These are phyloP conservation scores for Platynereis dumerilii DNA, from an alignment of 2,888 invertebrate species.

Conservation along the genomic window DNA sequence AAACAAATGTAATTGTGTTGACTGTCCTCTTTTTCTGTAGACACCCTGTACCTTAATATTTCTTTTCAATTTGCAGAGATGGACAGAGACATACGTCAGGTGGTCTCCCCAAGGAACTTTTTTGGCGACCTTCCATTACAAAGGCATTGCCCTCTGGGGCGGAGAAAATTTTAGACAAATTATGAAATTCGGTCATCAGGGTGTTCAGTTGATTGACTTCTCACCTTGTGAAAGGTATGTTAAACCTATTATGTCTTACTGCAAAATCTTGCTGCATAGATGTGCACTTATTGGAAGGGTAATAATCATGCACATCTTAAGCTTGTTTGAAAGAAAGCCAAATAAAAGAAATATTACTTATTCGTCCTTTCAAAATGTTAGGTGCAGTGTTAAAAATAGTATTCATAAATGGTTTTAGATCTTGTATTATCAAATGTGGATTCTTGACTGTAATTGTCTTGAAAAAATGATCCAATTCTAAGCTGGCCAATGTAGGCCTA, in stretches of 20 bases:
- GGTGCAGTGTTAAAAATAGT: too few relatives aligned
- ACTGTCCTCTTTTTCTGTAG: too few relatives aligned
- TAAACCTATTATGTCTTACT: not conserved
- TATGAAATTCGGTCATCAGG: constrained; percentile 83
- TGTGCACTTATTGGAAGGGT: not conserved
- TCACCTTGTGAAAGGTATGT: constrained; percentile 90
- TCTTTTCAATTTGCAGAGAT: constrained; percentile 70
- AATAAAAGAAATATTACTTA: too few relatives aligned
- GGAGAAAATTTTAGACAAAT: constrained; percentile 91
- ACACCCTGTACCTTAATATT: not conserved
- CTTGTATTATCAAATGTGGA: too few relatives aligned
- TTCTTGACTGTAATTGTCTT: too few relatives aligned
- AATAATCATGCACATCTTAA: too few relatives aligned
- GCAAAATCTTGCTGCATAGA: not conserved
- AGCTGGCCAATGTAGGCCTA: too few relatives aligned
- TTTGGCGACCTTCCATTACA: constrained; percentile 92
- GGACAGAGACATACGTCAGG: constrained; percentile 94
- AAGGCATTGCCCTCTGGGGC: constrained; percentile 97
- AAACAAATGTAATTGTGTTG: too few relatives aligned
- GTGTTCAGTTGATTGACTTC: constrained; percentile 94
- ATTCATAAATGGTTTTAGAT: too few relatives aligned
- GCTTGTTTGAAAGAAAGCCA: too few relatives aligned
- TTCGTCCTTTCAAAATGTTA: too few relatives aligned
- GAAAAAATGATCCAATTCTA: too few relatives aligned
- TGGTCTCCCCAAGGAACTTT: constrained; percentile 99